Evolutionary conservation across 1,140 invertebrate genomes (phyloP).

Genomic region (Drosophila ironensis): DNA sequence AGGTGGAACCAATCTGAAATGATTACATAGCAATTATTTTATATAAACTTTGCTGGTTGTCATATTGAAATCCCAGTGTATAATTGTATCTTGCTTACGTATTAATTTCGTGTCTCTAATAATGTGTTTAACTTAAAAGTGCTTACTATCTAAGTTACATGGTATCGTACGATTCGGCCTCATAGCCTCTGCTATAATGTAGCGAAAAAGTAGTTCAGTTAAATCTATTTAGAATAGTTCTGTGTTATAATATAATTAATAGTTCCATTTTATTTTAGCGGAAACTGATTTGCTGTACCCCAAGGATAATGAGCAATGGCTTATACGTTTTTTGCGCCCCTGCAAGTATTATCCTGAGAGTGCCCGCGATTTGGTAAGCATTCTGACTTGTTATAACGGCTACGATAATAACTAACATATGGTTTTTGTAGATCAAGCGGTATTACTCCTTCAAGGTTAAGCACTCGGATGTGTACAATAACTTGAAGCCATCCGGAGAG

Average conservation of each 20-base stretch:
- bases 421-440: constrained; percentile 85
- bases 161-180: not conserved
- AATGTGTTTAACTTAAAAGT: not conserved
- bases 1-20: too few relatives aligned
- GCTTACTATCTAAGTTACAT: not conserved
- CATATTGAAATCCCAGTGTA: too few relatives aligned
- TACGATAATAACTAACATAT: not conserved
- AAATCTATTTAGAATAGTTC: not conserved
- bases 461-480: constrained; percentile 87
- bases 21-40: too few relatives aligned
- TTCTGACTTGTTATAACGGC: not conserved
- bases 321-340: constrained; percentile 89
- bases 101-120: constrained; percentile 15
- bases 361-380: constrained; percentile 86
- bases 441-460: constrained; percentile 92
- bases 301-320: constrained; percentile 87
- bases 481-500: constrained; percentile 87
- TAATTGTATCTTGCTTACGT: constrained; percentile 2
- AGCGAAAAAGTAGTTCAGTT: not conserved
- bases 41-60: too few relatives aligned
- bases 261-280: constrained; percentile 83
- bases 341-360: constrained; percentile 92
- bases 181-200: constrained; percentile 11
- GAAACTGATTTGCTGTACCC: constrained; percentile 88
- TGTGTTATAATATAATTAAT: not conserved